Evolutionary conservation across 2,888 invertebrate genomes (phyloP).

Genomic region (Calameuta idolon): DNA sequence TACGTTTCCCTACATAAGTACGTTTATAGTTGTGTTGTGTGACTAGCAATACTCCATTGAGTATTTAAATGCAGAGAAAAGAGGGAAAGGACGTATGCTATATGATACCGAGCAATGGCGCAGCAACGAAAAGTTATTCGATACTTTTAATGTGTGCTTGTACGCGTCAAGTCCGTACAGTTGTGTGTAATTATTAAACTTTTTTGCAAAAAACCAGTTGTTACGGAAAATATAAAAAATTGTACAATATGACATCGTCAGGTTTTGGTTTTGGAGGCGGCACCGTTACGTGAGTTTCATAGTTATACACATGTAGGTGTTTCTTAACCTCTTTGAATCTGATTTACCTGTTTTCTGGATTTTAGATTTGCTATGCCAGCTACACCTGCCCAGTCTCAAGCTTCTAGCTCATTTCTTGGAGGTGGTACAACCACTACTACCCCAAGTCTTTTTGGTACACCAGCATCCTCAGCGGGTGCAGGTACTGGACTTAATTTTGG

Average conservation of each 20-base stretch:
- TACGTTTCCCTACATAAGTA: too few relatives aligned
- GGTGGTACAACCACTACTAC: slow-evolving; percentile 32
- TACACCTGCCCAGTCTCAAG: slow-evolving; percentile 39
- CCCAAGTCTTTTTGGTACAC: slow-evolving; percentile 29
- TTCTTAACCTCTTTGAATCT: not conserved
- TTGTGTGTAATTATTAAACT: not conserved
- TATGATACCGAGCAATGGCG: not conserved
- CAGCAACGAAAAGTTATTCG: not conserved
- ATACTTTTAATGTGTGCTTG: not conserved
- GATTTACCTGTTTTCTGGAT: not conserved
- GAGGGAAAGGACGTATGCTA: not conserved
- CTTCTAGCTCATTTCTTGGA: slow-evolving; percentile 51
- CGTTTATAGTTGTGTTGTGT: not conserved
- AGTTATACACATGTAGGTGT: not conserved
- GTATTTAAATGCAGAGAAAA: not conserved
- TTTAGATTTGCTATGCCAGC: slow-evolving; percentile 28
- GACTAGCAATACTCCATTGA: not conserved
- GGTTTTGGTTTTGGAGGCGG: slow-evolving; percentile 48
- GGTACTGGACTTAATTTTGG: slow-evolving; percentile 52
- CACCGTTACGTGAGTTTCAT: not conserved
- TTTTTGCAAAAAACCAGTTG: not conserved
- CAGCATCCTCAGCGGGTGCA: slow-evolving; percentile 50
- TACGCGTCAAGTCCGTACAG: not conserved
- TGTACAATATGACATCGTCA: slow-evolving; percentile 28
- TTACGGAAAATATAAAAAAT: not conserved